Conservation (phyloP, 2,888 invertebrate species). For the Chymomyza caudatula region DNA sequence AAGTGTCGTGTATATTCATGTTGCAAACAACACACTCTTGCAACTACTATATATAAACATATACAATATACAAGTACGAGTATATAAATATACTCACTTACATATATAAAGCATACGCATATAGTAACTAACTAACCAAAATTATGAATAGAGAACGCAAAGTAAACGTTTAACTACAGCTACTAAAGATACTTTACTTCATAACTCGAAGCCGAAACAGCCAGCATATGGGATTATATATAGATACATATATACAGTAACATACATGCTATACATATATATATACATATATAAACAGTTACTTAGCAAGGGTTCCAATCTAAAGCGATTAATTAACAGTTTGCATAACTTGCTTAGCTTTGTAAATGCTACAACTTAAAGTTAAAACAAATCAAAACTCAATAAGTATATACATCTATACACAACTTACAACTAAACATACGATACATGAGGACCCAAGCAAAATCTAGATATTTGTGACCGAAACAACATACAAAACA, state of each 20-base stretch:
- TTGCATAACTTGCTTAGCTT: background rate
- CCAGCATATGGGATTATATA: background rate
- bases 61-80: constrained; percentile 8
- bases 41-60: constrained; percentile 16
- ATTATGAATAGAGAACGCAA: background rate
- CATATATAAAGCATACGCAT: background rate
- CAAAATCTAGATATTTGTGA: constrained; percentile 25
- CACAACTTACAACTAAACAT: background rate
- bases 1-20: constrained; percentile 71
- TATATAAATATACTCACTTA: background rate
- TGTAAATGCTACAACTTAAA: background rate
- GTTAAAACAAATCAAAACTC: constrained; percentile 1
- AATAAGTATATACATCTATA: background rate
- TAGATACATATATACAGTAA: constrained; percentile 3
- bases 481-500: constrained; percentile 17
- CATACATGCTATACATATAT: background rate
- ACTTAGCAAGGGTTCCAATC: background rate
- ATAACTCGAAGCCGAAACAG: background rate
- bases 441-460: background rate
- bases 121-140: background rate
- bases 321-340: background rate
- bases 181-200: background rate
- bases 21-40: constrained; percentile 39
- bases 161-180: background rate
- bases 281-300: background rate